Conservation (phyloP, 2,888 invertebrate species). For the Leuctra nigra region DNA sequence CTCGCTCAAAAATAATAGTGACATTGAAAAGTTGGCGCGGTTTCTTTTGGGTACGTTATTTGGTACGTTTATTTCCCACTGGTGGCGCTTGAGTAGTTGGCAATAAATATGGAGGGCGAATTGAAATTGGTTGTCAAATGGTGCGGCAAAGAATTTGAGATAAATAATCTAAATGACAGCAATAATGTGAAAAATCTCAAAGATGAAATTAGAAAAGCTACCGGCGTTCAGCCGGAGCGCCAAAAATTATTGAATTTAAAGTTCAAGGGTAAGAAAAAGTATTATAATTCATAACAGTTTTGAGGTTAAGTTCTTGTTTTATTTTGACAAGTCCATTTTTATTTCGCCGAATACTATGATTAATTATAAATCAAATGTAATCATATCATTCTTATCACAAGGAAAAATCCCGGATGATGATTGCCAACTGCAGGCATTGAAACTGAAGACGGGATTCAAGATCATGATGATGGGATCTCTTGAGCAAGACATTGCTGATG, state of each 20-base stretch:
- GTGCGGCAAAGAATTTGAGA: constrained; percentile 84
- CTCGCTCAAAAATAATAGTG: too few relatives aligned
- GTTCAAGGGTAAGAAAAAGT: constrained; percentile 63
- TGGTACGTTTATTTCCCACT: too few relatives aligned
- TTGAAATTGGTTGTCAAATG: constrained; percentile 75
- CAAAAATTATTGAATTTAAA: constrained; percentile 92
- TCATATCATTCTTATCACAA: constrained; percentile 38
- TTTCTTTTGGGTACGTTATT: too few relatives aligned
- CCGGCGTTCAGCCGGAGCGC: constrained; percentile 84
- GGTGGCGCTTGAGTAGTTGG: too few relatives aligned
- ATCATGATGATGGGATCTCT: constrained; percentile 96
- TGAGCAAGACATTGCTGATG: constrained; percentile 85
- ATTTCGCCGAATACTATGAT: too few relatives aligned
- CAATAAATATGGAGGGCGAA: constrained; percentile 28
- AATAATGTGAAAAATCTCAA: constrained; percentile 76
- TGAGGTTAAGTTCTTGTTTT: neutral
- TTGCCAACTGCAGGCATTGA: constrained; percentile 63
- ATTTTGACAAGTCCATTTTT: too few relatives aligned
- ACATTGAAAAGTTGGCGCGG: too few relatives aligned
- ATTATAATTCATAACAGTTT: neutral
- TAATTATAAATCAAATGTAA: too few relatives aligned
- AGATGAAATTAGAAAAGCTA: constrained; percentile 76
- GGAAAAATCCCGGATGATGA: constrained; percentile 82
- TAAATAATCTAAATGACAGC: constrained; percentile 64
- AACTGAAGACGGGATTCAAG: constrained; percentile 80